These are phyloP conservation scores for Carollia perspicillata DNA, from an alignment of 2,113 vertebrate species.

Conservation along the genomic window DNA sequence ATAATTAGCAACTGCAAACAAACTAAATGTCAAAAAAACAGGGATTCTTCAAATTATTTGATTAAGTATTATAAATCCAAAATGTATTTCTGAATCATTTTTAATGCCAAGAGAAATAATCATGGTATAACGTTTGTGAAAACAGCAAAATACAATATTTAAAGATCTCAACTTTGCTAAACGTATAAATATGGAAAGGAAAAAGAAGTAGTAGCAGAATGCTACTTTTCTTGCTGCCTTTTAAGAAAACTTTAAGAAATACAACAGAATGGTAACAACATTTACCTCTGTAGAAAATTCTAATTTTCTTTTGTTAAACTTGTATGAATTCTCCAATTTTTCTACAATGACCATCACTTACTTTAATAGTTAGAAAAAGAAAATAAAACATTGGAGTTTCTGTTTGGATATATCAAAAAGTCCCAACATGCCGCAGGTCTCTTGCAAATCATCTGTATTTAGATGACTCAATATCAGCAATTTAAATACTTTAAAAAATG, in stretches of 20 bases:
- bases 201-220: neutral
- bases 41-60: neutral
- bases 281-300: neutral
- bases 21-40: neutral
- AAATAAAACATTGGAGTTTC: neutral
- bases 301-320: neutral
- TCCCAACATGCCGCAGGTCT: neutral
- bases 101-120: neutral
- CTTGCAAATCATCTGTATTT: neutral
- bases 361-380: neutral
- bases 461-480: neutral
- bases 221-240: neutral
- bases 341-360: neutral
- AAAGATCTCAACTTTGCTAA: neutral
- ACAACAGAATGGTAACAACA: neutral
- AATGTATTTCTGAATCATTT: neutral
- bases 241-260: neutral
- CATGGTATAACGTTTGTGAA: neutral
- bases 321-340: neutral
- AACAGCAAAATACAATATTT: neutral
- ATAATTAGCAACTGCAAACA: conserved; percentile 26
- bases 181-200: neutral
- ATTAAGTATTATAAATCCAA: neutral
- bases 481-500: neutral
- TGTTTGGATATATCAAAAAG: neutral